phyloP scores from a whole-genome alignment of 2,113 vertebrate genomes.

The Mesitornis unicolor region DNA sequence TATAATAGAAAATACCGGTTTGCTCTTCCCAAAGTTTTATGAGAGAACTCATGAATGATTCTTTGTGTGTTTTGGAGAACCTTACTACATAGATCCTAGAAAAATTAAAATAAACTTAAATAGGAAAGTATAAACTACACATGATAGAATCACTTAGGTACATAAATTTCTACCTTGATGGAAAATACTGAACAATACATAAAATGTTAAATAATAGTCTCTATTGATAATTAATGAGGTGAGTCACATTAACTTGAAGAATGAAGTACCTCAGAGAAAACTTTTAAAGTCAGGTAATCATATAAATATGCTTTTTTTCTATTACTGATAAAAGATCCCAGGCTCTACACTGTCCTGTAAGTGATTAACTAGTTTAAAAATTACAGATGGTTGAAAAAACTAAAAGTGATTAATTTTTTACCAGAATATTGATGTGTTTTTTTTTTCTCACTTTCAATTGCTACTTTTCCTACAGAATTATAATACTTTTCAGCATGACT shows the following conservation, averaged over 20 bases:
- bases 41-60: neutral
- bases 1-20: neutral
- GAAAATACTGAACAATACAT: neutral
- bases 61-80: neutral
- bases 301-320: neutral
- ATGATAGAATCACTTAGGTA: neutral
- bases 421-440: neutral
- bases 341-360: neutral
- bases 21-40: neutral
- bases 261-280: neutral
- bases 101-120: neutral
- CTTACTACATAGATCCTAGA: neutral
- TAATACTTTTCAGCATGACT: neutral
- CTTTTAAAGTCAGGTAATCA: neutral
- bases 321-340: neutral
- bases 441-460: neutral
- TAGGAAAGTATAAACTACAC: neutral
- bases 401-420: neutral
- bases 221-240: neutral
- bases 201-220: neutral
- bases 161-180: neutral
- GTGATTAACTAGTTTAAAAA: neutral
- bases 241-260: neutral
- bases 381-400: neutral
- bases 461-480: neutral